Base-by-base conservation (phyloP, 2,113 vertebrate genomes). In the Strix aluco region DNA sequence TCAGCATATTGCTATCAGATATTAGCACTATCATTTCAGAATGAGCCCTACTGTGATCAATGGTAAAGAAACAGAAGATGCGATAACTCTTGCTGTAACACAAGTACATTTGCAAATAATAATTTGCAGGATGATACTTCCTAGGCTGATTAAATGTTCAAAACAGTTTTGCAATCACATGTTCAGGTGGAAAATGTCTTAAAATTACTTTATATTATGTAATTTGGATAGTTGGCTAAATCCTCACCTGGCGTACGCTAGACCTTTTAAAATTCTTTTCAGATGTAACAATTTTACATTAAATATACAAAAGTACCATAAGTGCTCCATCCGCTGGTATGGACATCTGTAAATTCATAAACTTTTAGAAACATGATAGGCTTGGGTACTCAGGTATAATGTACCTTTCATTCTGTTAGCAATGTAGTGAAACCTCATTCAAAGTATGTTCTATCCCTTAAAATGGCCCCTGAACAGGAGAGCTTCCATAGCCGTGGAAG, bases 1-100 rank as follows among this genome's bases (percentile, higher is more conserved):
- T 55, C 20, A 95, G 21, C 34, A 93, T 84, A 65, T 38, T 36
- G 23, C 10, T 86, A 34, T 38, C 22, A 90, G 36, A 40, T 90
- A 73, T 81, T 89, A 86, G 27, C 4, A 1, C 6, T 74, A 67
- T 51, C 29, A 47, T 86, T 81, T 88, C 20, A 88, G 79, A 88
- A 85, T 59, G 54, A 88, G 73, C 13, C 58, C 27, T 69, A 23
- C 15, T 58, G n/a, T 57, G 49, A 57, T 72, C 52, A 90, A 5
- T 62, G 32, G 12, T 80, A 90, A 95, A 74, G 69, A 93, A 95
- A 96, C 11, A 86, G 32, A 93, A 74, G 30, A 27, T 55, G 27
- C 0, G 46, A 29, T 77, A 88, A 89, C 65, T 86, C 42, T 52
- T 65, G 34, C 20, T 91, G 25, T 86, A 77, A 94, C 81, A 34